Base-by-base conservation (phyloP, 2,888 invertebrate species). In the Epirrhoe alternata region DNA sequence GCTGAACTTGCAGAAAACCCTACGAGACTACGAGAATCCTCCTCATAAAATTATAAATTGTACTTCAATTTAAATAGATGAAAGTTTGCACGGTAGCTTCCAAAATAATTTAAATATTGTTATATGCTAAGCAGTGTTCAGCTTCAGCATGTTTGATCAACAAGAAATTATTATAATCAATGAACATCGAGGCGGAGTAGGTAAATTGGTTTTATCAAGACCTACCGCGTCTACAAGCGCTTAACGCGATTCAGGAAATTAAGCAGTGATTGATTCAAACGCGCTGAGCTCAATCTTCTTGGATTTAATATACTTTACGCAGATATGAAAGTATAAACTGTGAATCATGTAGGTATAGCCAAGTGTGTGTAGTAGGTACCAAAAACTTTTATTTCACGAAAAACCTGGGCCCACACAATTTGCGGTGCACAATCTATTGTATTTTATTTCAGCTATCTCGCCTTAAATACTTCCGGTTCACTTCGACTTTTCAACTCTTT, bases 181-280 rank as follows among this genome's bases (percentile, higher is more conserved):
- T 63, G 57, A 64, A 62, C 49, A 49, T 58, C 55, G 58, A 66
- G 47, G 52, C 56, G 51, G 5, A 66, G 64, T 67, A n/a, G n/a
- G n/a, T n/a, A 70, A 72, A 70, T 72, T 72, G 65, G 51, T 72
- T 71, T 68, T 66, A 67, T 70, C 59, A 52, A 61, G 54, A 65
- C 58, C 55, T 64, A 59, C 55, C 16, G 16, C 52, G 55, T 53
- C 63, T 50, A 65, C 55, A 54, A 67, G 61, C 62, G 54, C 58
- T 57, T 52, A 67, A 60, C 62, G 54, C 61, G 64, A 33, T 64
- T 71, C 56, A 70, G 66, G 66, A 74, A 74, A 72, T 71, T 73
- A 65, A 72, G 70, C 70, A 52, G 57, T 60, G 64, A 67, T 64
- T 59, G 54, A 55, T 59, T 66, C 35, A 63, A 38, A 12, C 12